Percentiles rank a stretch among this genome's conserved stretches.
These are phyloP conservation scores for Lethenteron reissneri DNA, from an alignment of 2,113 vertebrate species.

Conservation along the genomic window DNA sequence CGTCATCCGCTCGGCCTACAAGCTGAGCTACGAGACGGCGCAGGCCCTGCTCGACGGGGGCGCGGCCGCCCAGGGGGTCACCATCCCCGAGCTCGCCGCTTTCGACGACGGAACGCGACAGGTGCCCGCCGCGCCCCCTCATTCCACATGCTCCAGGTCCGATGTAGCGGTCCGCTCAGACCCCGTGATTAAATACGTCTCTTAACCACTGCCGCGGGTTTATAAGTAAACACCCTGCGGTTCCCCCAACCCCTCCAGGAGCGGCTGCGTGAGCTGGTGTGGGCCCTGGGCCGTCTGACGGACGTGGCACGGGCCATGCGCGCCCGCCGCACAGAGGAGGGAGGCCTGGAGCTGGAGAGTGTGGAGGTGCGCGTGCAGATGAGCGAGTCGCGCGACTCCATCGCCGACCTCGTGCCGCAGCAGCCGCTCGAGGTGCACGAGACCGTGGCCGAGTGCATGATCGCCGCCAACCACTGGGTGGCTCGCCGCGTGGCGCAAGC, in stretches of 20 bases:
- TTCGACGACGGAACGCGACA: conserved; percentile 20
- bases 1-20: conserved; percentile 63
- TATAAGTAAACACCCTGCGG: too few relatives aligned
- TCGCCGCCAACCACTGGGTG: conserved; percentile 93
- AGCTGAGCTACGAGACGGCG: conserved; percentile 62
- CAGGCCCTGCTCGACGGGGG: conserved; percentile 52
- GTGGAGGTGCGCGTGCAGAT: conserved; percentile 60
- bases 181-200: too few relatives aligned
- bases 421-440: conserved; percentile 78
- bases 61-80: conserved; percentile 1
- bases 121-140: background rate
- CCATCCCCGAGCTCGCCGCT: conserved; percentile 33
- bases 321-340: conserved; percentile 33
- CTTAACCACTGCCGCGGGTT: too few relatives aligned
- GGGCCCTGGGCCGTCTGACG: conserved; percentile 39
- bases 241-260: background rate
- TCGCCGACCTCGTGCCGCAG: conserved; percentile 51
- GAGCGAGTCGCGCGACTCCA: conserved; percentile 41
- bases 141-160: background rate
- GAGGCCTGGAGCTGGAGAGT: conserved; percentile 71
- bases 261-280: conserved; percentile 26
- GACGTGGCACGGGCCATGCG: conserved; percentile 40
- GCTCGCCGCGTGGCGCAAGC: conserved; percentile 53
- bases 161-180: too few relatives aligned
- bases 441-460: conserved; percentile 88